These are phyloP conservation scores for Charaxes varanes DNA, from an alignment of 1,140 invertebrate genomes.

Conservation along the genomic window DNA sequence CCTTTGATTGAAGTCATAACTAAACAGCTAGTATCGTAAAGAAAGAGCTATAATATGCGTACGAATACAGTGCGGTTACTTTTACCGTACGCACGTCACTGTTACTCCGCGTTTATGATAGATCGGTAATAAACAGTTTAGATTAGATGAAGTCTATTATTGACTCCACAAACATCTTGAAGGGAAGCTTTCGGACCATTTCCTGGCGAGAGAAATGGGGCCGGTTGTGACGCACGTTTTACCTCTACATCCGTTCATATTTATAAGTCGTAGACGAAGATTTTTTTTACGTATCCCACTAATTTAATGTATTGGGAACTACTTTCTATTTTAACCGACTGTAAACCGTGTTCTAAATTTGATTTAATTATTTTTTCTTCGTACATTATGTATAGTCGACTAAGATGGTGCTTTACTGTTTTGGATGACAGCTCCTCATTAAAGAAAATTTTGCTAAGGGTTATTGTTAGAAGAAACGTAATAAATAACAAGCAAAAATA, in stretches of 20 bases:
- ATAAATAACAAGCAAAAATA: too few species aligned
- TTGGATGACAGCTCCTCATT: too few species aligned
- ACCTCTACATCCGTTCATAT: conserved; percentile 60
- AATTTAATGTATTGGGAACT: conserved; percentile 29
- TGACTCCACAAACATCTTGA: conserved; percentile 61
- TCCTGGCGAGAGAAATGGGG: conserved; percentile 66
- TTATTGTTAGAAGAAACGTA: too few species aligned
- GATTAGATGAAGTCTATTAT: conserved; percentile 61
- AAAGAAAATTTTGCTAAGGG: too few species aligned
- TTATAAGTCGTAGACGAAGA: conserved; percentile 32
- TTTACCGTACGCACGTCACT: conserved; percentile 14
- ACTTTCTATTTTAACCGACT: conserved; percentile 14
- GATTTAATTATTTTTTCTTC: not conserved
- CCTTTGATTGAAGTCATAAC: conserved; percentile 5
- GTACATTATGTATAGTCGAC: too few species aligned
- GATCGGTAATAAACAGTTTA: conserved; percentile 38
- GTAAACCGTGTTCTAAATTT: too few species aligned
- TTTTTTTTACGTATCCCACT: conserved; percentile 37
- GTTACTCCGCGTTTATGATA: conserved; percentile 28
- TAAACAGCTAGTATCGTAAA: conserved; percentile 14
- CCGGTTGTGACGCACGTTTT: conserved; percentile 58
- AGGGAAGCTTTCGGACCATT: conserved; percentile 62
- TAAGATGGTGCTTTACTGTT: too few species aligned
- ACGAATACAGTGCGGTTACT: too few species aligned
- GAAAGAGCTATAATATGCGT: conserved; percentile 3